phyloP scores from a whole-genome alignment of 2,797 vertebrate genomes.

The Muscicapa striata region DNA sequence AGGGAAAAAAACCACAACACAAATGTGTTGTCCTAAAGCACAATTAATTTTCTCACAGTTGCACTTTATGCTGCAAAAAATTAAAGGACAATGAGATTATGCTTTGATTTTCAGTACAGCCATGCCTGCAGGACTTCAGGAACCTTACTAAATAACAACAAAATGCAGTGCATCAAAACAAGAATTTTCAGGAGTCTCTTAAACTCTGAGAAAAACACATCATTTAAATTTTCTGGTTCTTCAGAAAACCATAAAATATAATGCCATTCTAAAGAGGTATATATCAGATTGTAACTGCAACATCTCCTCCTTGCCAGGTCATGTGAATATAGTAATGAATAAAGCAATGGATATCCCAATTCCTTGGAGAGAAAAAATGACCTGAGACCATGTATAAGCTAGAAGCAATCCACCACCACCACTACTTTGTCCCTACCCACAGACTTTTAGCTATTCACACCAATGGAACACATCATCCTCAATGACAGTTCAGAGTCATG shows the following conservation, averaged over 20 bases:
- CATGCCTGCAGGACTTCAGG: neutral
- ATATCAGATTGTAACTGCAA: neutral
- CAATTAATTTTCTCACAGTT: neutral
- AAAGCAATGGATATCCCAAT: neutral
- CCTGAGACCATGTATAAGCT: neutral
- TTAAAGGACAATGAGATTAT: neutral
- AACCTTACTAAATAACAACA: neutral
- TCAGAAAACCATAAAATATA: neutral
- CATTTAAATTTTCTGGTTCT: neutral
- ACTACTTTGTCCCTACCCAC: neutral
- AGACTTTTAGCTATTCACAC: neutral
- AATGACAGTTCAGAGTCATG: neutral
- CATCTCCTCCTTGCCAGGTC: neutral
- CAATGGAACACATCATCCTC: neutral
- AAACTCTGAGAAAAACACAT: neutral
- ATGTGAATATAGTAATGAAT: neutral
- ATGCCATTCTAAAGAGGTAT: neutral
- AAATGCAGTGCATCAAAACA: neutral
- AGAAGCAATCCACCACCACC: neutral
- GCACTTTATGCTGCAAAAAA: neutral
- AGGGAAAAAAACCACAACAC: rapidly evolving
- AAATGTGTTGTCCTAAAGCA: no score
- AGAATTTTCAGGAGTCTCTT: neutral
- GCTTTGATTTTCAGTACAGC: neutral
- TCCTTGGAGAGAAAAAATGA: neutral